Percentiles rank a stretch among this genome's conserved stretches.
Conservation (phyloP, 2,113 vertebrate species). For the Podarcis cretensis region DNA sequence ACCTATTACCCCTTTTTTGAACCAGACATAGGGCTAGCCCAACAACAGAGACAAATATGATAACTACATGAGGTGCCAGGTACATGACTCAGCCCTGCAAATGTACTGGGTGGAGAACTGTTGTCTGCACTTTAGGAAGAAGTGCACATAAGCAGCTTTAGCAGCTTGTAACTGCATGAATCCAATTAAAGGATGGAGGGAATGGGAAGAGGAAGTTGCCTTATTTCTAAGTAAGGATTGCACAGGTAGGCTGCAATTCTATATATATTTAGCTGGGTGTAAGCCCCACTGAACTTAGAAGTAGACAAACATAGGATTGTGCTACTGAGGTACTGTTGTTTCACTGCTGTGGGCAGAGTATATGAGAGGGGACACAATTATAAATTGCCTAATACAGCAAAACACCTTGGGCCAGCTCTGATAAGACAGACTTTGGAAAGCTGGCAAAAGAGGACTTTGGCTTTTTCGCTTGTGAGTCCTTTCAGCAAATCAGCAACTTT, state of each 20-base stretch:
- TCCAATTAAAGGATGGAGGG: too few species aligned
- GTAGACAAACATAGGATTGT: neutral
- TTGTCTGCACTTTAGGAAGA: too few species aligned
- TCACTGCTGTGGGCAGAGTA: too few species aligned
- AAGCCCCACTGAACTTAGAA: neutral
- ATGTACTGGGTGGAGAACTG: too few species aligned
- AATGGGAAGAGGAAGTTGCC: too few species aligned
- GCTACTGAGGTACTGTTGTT: too few species aligned
- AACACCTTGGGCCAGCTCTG: neutral
- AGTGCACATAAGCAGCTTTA: too few species aligned
- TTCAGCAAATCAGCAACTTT: neutral
- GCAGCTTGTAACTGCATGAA: too few species aligned
- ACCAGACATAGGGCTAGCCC: neutral
- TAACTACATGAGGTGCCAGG: neutral
- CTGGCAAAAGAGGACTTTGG: neutral
- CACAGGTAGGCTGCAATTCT: neutral
- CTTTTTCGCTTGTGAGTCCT: neutral
- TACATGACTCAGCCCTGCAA: too few species aligned
- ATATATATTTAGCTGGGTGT: neutral
- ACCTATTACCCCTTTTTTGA: neutral
- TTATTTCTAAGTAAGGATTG: neutral
- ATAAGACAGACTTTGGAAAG: neutral
- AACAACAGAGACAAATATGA: neutral
- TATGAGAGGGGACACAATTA: neutral
- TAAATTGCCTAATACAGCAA: neutral